Conservation (phyloP, 2,888 invertebrate species). For the Pecten maximus region DNA sequence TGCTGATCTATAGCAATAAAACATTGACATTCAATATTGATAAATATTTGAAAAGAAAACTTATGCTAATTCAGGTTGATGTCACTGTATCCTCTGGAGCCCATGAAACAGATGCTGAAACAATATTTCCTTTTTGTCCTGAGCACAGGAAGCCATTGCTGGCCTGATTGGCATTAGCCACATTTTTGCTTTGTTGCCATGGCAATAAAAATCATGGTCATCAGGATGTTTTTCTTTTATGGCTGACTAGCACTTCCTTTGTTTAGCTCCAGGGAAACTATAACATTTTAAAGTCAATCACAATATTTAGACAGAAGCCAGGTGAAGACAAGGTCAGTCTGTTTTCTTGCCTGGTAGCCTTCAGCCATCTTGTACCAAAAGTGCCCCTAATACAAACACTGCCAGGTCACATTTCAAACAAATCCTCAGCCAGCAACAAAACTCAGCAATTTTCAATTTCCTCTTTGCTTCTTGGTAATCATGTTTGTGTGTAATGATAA, state of each 20-base stretch:
- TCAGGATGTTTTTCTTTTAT: conserved; percentile 24
- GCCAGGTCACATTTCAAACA: conserved; percentile 16
- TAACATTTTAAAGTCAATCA: conserved; percentile 28
- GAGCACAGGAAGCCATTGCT: neutral
- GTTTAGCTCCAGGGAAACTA: conserved; percentile 13
- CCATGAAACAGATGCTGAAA: neutral
- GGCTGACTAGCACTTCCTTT: neutral
- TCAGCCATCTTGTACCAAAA: conserved; percentile 2
- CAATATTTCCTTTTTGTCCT: neutral
- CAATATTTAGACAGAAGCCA: neutral
- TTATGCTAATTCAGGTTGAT: neutral
- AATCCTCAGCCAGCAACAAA: neutral
- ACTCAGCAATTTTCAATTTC: neutral
- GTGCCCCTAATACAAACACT: neutral
- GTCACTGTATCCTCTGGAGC: neutral
- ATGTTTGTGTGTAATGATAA: conserved; percentile 26
- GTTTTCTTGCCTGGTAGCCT: neutral
- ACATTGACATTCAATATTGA: neutral
- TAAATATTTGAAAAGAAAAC: neutral
- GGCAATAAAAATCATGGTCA: conserved; percentile 22
- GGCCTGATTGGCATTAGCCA: neutral
- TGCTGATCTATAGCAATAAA: neutral
- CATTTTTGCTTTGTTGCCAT: conserved; percentile 30
- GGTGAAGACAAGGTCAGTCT: conserved; percentile 20
- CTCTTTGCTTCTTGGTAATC: conserved; percentile 26